Evolutionary conservation across 1,140 invertebrate genomes (phyloP).

Genomic region (Musca vetustissima): DNA sequence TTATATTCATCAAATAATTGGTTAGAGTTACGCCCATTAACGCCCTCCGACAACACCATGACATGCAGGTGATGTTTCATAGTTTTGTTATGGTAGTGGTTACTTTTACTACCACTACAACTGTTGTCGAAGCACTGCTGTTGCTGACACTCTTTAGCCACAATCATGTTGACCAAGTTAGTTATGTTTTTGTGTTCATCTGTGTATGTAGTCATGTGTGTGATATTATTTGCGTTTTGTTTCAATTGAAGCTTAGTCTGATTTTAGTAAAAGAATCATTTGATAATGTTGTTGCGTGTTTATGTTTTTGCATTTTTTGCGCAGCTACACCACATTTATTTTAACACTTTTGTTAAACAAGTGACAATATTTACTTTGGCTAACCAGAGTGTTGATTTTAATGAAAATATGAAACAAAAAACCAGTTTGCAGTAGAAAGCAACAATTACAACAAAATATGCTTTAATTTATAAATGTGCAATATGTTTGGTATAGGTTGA

Average conservation of each 20-base stretch:
- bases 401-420: conserved; percentile 30
- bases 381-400: conserved; percentile 55
- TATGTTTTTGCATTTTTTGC: background rate
- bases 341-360: conserved; percentile 24
- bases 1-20: background rate
- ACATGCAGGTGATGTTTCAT: no score
- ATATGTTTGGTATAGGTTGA: no score
- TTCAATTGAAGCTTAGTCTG: conserved; percentile 12
- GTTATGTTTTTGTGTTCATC: no score
- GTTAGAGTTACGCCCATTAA: conserved; percentile 21
- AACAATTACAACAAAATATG: no score
- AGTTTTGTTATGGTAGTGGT: no score
- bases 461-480: no score
- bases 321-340: background rate
- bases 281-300: no score
- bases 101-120: no score
- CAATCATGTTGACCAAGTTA: conserved; percentile 18
- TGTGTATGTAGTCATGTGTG: no score
- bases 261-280: conserved; percentile 1
- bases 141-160: conserved; percentile 5
- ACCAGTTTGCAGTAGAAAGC: no score
- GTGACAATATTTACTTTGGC: conserved; percentile 37
- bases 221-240: background rate
- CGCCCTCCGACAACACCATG: background rate
- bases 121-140: no score